These are phyloP conservation scores for Tiliacea aurago DNA, from an alignment of 2,888 invertebrate genomes.

Conservation along the genomic window DNA sequence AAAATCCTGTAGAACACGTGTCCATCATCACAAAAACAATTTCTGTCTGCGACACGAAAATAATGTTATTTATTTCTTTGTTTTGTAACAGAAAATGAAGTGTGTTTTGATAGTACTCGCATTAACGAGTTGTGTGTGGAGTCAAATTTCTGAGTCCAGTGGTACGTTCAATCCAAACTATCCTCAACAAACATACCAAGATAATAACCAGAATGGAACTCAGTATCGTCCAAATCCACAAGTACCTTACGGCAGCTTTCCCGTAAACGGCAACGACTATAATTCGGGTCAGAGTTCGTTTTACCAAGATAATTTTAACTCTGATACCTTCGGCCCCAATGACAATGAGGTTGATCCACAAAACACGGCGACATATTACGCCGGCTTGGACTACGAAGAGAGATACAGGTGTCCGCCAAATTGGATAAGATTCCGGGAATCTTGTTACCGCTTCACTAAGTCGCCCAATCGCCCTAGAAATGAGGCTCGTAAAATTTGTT, in stretches of 20 bases:
- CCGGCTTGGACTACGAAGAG: conserved; percentile 86
- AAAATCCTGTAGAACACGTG: conserved; percentile 47
- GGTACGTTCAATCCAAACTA: conserved; percentile 81
- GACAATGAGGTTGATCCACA: conserved; percentile 84
- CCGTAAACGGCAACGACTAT: conserved; percentile 83
- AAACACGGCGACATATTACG: conserved; percentile 83
- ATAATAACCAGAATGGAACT: conserved; percentile 77
- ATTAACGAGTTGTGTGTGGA: conserved; percentile 76
- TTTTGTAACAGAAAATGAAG: conserved; percentile 79
- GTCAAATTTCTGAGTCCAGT: conserved; percentile 79
- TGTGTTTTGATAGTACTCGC: conserved; percentile 76
- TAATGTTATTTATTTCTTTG: conserved; percentile 50
- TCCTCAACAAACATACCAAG: conserved; percentile 77
- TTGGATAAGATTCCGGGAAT: conserved; percentile 95
- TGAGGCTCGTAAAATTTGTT: conserved; percentile 96
- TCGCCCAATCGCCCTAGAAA: conserved; percentile 95
- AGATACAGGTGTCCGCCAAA: conserved; percentile 94
- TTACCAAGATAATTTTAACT: conserved; percentile 81
- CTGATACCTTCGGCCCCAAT: conserved; percentile 79
- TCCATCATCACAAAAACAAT: conserved; percentile 18
- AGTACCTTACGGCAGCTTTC: conserved; percentile 85
- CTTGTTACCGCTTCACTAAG: conserved; percentile 97
- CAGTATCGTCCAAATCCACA: conserved; percentile 80
- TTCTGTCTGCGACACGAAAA: conserved; percentile 26
- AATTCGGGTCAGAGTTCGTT: conserved; percentile 83